Percentiles rank a stretch among this genome's conserved stretches.
Conservation (phyloP, 2,797 vertebrate species). For the Liparis tanakae region DNA sequence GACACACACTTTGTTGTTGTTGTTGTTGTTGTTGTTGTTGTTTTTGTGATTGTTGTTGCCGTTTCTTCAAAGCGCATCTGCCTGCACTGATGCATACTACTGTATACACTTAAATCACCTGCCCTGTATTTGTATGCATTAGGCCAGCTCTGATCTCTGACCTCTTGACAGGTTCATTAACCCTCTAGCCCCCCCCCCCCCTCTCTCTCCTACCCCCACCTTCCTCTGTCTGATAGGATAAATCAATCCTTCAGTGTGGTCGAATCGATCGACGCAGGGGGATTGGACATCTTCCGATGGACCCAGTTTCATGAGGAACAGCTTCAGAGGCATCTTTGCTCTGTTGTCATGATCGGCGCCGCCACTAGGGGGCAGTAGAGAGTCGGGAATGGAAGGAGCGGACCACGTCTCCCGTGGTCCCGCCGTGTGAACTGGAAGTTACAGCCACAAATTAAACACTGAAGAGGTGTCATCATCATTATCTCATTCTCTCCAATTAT, state of each 20-base stretch:
- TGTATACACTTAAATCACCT: constrained; percentile 11
- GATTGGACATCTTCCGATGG: constrained; percentile 24
- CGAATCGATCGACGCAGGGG: constrained; percentile 59
- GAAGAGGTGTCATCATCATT: constrained; percentile 32
- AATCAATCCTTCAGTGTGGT: constrained; percentile 67
- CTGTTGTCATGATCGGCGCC: constrained; percentile 19
- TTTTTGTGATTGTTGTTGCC: constrained; percentile 58
- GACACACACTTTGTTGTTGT: constrained; percentile 33
- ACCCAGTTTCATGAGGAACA: constrained; percentile 14
- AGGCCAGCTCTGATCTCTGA: constrained; percentile 51
- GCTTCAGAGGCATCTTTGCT: neutral
- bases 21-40: neutral
- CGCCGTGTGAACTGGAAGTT: constrained; percentile 16
- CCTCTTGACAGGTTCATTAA: constrained; percentile 16
- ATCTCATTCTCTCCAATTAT: constrained; percentile 29
- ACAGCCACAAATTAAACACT: constrained; percentile 43
- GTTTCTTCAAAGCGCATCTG: constrained; percentile 56
- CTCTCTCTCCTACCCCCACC: too few species aligned
- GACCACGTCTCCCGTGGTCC: neutral
- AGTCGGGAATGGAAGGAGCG: constrained; percentile 60
- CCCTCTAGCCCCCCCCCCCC: too few species aligned
- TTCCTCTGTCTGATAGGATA: constrained; percentile 31
- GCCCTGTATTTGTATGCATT: constrained; percentile 51
- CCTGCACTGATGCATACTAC: constrained; percentile 33
- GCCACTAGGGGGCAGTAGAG: constrained; percentile 81